Evolutionary conservation across 2,888 invertebrate genomes (phyloP).

Genomic region (Neuroscelio doddi): DNA sequence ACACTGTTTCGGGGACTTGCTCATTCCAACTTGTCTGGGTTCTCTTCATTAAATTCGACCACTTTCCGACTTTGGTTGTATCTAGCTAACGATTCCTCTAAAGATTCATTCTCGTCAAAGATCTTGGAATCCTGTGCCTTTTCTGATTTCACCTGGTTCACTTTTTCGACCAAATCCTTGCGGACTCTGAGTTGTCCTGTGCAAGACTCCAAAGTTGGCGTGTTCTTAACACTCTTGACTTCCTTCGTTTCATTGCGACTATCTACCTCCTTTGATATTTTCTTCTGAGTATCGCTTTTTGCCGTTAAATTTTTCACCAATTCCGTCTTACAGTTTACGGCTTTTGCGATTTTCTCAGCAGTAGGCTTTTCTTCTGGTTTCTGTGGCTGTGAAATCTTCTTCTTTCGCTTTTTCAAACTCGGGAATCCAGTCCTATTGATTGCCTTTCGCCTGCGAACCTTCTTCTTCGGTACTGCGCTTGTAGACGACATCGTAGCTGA

Average conservation of each 20-base stretch:
- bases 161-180: constrained; percentile 64
- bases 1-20: constrained; percentile 55
- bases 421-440: constrained; percentile 93
- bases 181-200: constrained; percentile 62
- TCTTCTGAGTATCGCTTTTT: neutral
- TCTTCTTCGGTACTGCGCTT: constrained; percentile 69
- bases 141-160: constrained; percentile 65
- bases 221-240: neutral
- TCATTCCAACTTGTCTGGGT: constrained; percentile 61
- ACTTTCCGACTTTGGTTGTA: constrained; percentile 64
- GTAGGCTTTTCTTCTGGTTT: constrained; percentile 15
- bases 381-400: constrained; percentile 72
- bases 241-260: constrained; percentile 12
- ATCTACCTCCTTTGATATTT: neutral
- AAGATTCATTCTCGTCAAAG: constrained; percentile 68
- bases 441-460: constrained; percentile 80
- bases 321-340: constrained; percentile 20
- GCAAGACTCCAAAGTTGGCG: constrained; percentile 42
- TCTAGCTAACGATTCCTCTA: constrained; percentile 65
- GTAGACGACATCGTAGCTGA: too few relatives aligned
- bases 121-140: constrained; percentile 64
- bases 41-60: constrained; percentile 64
- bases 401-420: constrained; percentile 86
- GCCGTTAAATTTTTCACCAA: too few relatives aligned
- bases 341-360: constrained; percentile 26